Base-by-base conservation (phyloP, 2,888 invertebrate genomes). In the Timema podura region DNA sequence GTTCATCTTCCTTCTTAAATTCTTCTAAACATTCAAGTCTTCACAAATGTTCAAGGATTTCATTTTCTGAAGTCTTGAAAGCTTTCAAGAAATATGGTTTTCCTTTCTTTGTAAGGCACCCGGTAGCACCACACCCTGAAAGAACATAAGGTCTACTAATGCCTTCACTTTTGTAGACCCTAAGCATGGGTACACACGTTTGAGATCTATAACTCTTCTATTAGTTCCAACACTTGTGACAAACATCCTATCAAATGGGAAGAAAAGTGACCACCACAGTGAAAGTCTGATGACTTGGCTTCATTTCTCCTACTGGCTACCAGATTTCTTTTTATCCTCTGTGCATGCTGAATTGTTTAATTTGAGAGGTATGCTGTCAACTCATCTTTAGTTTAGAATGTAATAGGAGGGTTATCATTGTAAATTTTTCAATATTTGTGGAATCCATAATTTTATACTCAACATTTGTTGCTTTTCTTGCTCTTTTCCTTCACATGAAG, bases 161-260 rank as follows among this genome's bases (percentile, higher is more conserved):
- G 54, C 2, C 54, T 8, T 54, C n/a, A 54, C n/a, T 7, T 54
- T 54, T 54, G 54, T 54, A n/a, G 54, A 16, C 16, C 54, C 54
- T 13, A 54, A 7, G 13, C 0, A 15, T 8, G 54, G 6, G 16
- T 54, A 54, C n/a, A 54, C 54, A 54, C 54, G 6, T 15, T 54
- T 54, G 5, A 54, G 7, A 54, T 54, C 1, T 15, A 54, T 54
- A 54, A 13, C 3, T 54, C 44, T 9, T 68, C 7, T 48, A 47
- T 48, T 6, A 45, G 64, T 9, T n/a, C 51, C 59, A 68, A 68
- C 68, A 64, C 47, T 16, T 68, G 47, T 68, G 68, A 68, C 44
- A 64, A 59, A 68, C 68, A 5, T 68, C 59, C 68, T 68, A 46
- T 68, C 64, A 64, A 15, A 30, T 59, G 68, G 68, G 16, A 65